Base-by-base conservation (phyloP, 2,113 vertebrate species). In the Rhegmatorhina hoffmannsi region DNA sequence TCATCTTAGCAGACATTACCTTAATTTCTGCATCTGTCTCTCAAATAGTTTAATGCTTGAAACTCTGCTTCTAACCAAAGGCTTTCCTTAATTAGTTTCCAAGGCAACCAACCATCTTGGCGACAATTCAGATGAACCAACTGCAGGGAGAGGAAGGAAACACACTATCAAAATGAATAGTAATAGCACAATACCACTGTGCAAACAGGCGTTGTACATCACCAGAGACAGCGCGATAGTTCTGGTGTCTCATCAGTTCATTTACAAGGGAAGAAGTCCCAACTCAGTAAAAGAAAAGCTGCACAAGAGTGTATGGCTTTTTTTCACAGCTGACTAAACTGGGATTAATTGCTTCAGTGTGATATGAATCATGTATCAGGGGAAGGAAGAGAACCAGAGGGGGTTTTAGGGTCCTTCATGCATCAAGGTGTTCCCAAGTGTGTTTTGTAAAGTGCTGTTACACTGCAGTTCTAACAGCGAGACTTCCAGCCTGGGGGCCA, bases 11-110 rank as follows among this genome's bases (percentile, higher is more conserved):
- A 97, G 77, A 91, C 95, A 97, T 98, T 97, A 97, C 97, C 96
- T 98, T 97, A 96, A 97, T 98, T 98, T 97, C 94, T 90, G 85
- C 96, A 95, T 97, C 94, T 95, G 87, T 87, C 94, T 97, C 83
- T 96, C 94, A 95, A 96, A 96, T 94, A 96, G 89, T 56, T 60
- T 85, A 97, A 96, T 97, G 94, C 77, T 96, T 96, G 89, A 97
- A 97, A 97, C 70, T 90, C 83, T 88, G 96, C 94, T 95, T 64
- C 83, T 83, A 95, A 87, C 94, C 87, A 90, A 88, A 97, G 88
- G 87, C 85, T 89, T 87, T 97, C 95, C 89, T 96, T 91, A 94
- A 96, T 97, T 96, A 94, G 97, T 98, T 97, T 97, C 97, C 96
- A 96, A 95, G 93, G 96, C 95, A 97, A 98, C 96, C 95, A 97